A percentile compares a stretch with the other conserved stretches of the same genome.
Conservation (phyloP, 2,797 vertebrate species). For the Naso thynnoides region DNA sequence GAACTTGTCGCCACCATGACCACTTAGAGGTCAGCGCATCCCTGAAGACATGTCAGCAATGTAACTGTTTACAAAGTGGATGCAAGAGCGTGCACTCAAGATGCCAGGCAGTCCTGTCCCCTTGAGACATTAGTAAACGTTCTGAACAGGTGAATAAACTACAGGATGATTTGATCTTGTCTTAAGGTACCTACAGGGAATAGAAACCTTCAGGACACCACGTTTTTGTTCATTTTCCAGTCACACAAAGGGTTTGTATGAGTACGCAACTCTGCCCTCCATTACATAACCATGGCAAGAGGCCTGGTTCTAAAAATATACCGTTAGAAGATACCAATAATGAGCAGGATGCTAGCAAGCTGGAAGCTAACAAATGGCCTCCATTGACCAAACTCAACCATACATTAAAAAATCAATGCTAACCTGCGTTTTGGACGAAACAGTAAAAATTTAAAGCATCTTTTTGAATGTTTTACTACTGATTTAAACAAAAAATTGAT, state of each 20-base stretch:
- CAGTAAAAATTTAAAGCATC: not conserved
- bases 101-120: not conserved
- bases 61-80: not conserved
- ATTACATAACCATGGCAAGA: constrained; percentile 6
- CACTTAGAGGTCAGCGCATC: not conserved
- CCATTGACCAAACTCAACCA: not conserved
- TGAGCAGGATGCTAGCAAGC: not conserved
- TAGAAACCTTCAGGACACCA: not conserved
- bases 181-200: not conserved
- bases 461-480: not conserved
- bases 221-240: constrained; percentile 6
- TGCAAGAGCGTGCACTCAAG: not conserved
- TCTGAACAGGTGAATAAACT: not conserved
- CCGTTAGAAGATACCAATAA: constrained; percentile 1
- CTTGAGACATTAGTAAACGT: not conserved
- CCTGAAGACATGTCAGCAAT: not conserved
- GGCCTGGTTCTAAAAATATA: constrained; percentile 34
- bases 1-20: not conserved
- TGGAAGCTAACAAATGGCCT: not conserved
- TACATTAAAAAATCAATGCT: not conserved
- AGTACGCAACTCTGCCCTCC: not conserved
- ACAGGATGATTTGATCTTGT: not conserved
- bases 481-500: not conserved
- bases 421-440: not conserved
- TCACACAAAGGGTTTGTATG: not conserved